A percentile compares a stretch with the other conserved stretches of the same genome.
These are phyloP conservation scores for Myotis daubentonii DNA, from an alignment of 2,797 vertebrate genomes.

Conservation along the genomic window DNA sequence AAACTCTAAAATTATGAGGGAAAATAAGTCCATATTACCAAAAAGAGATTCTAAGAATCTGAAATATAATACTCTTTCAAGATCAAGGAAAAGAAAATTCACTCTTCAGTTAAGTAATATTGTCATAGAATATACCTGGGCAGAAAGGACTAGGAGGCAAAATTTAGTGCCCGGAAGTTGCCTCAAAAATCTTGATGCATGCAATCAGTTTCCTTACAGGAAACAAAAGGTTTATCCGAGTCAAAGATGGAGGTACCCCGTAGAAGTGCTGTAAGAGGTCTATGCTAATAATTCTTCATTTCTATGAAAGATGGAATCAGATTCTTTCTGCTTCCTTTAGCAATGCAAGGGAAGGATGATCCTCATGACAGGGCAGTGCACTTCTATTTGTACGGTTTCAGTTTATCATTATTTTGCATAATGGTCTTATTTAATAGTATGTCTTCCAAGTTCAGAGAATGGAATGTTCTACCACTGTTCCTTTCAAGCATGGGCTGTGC, in stretches of 20 bases:
- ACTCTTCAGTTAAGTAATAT: conserved; percentile 81
- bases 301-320: not conserved
- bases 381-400: not conserved
- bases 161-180: not conserved
- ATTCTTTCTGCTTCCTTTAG: not conserved
- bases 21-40: conserved; percentile 62
- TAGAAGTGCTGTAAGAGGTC: not conserved
- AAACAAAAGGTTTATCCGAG: not conserved
- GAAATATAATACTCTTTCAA: conserved; percentile 6
- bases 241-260: not conserved
- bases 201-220: not conserved
- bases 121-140: conserved; percentile 81
- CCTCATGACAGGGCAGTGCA: not conserved
- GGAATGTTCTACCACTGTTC: not conserved
- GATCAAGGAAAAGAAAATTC: conserved; percentile 71
- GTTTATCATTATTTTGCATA: conserved; percentile 1
- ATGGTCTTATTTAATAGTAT: not conserved
- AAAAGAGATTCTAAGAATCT: conserved; percentile 69
- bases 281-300: not conserved
- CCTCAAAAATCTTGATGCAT: not conserved
- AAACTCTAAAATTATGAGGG: not conserved
- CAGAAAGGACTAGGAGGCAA: conserved; percentile 65
- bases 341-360: not conserved
- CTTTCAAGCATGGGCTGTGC: not conserved
- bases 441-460: not conserved